Base-by-base conservation (phyloP, 2,797 vertebrate genomes). In the Falco peregrinus region DNA sequence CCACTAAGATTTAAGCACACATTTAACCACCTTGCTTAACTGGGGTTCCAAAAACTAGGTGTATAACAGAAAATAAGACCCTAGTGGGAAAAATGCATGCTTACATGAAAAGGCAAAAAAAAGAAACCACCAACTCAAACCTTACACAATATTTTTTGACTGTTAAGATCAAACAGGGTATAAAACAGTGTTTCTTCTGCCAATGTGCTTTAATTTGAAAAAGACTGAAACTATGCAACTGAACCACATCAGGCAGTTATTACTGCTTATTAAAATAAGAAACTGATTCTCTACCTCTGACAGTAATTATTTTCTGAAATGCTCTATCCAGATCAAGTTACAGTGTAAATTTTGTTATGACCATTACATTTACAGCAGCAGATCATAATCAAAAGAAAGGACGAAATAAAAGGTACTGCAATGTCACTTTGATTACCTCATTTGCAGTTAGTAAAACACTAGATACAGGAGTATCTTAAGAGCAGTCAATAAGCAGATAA, bases 21-120 rank as follows among this genome's bases (percentile, higher is more conserved):
- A 2, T 85, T 87, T 75, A 84, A 90, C 78, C 8, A 41, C 1
- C 3, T 50, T 75, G 13, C 21, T 74, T 73, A 77, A 75, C 13
- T 0, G 14, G 21, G 51, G 22, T 13, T 70, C 31, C 35, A 59
- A 70, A 77, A 78, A 29, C 11, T 24, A 65, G 15, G 18, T n/a
- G 24, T 69, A 11, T 43, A 57, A 53, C 20, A 15, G 13, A 53
- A 76, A 93, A 76, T 15, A 65, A 83, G 17, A 41, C 9, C 28
- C 11, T 19, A 3, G 3, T 2, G 8, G 3, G 3, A 1, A 3
- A 25, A 51, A 39, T 1, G 5, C 1, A n/a, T 45, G 1, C 3
- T 63, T 70, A 47, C 6, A 56, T 13, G 6, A 65, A 84, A 73
- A 63, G 3, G 8, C 31, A 7, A 13, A 37, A 35, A 11, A 29